phyloP scores from a whole-genome alignment of 2,888 invertebrate genomes.

The Drosophila barbarae region DNA sequence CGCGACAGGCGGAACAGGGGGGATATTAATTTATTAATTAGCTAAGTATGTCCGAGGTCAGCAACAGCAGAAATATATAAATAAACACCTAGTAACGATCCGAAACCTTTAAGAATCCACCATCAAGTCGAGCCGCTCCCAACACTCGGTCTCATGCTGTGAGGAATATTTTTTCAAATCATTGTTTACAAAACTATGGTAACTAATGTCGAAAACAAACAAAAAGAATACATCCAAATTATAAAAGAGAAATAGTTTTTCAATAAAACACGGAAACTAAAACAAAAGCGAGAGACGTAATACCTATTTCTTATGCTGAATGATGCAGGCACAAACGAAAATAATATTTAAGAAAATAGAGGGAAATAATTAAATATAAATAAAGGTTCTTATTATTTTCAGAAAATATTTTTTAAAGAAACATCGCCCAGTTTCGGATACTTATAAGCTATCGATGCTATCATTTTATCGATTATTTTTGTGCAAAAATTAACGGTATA shows the following conservation, averaged over 20 bases:
- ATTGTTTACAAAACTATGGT: not conserved
- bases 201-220: not conserved
- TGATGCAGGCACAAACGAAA: not conserved
- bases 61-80: not conserved
- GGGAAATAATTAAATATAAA: not conserved
- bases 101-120: not conserved
- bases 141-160: not conserved
- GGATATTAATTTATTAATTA: conserved; percentile 6
- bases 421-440: not conserved
- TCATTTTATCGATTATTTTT: not conserved
- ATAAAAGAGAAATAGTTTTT: conserved; percentile 26
- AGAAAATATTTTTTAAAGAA: not conserved
- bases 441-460: not conserved
- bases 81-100: not conserved
- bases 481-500: not conserved
- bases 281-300: not conserved
- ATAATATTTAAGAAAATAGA: no score
- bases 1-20: not conserved
- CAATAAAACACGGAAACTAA: conserved; percentile 15
- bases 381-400: not conserved
- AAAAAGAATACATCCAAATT: conserved; percentile 3
- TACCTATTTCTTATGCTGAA: not conserved
- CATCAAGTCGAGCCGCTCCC: not conserved
- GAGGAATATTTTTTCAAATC: conserved; percentile 1
- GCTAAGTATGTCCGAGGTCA: not conserved